Percentiles rank a stretch among this genome's conserved stretches.
Evolutionary conservation across 2,797 vertebrate genomes (phyloP).

Genomic region (Leptoclinus maculatus): DNA sequence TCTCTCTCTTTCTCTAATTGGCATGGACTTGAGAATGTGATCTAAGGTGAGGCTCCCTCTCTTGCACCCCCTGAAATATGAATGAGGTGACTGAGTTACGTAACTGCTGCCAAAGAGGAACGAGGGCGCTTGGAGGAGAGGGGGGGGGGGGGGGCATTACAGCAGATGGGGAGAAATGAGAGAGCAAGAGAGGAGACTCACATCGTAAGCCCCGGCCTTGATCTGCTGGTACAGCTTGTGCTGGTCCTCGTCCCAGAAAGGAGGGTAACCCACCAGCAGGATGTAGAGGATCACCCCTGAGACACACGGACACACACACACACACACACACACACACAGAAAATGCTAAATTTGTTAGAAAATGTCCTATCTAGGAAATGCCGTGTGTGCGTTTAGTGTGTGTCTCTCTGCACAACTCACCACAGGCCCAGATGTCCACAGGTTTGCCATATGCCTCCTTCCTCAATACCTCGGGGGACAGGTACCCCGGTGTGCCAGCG

Average conservation of each 20-base stretch:
- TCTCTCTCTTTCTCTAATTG: slow-evolving; percentile 28
- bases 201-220: slow-evolving; percentile 97
- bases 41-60: slow-evolving; percentile 57
- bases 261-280: slow-evolving; percentile 97
- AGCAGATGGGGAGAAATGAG: slow-evolving; percentile 8
- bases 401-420: slow-evolving; percentile 81
- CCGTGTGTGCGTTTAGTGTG: background rate
- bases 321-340: slow-evolving; percentile 34
- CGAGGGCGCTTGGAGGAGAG: slow-evolving; percentile 42
- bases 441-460: slow-evolving; percentile 99
- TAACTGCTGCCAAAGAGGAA: slow-evolving; percentile 64
- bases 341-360: no score
- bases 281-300: slow-evolving; percentile 98
- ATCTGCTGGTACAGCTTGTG: slow-evolving; percentile 99
- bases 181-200: slow-evolving; percentile 80
- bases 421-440: slow-evolving; percentile 99
- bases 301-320: slow-evolving; percentile 55
- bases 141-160: slow-evolving; percentile 25
- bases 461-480: slow-evolving; percentile 96
- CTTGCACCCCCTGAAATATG: slow-evolving; percentile 71
- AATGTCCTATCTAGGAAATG: slow-evolving; percentile 5
- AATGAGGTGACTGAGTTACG: slow-evolving; percentile 74
- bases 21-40: slow-evolving; percentile 40
- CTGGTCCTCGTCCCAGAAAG: slow-evolving; percentile 99
- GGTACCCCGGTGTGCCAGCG: slow-evolving; percentile 96